Conservation (phyloP, 2,113 vertebrate genomes). For the Poecile atricapillus region DNA sequence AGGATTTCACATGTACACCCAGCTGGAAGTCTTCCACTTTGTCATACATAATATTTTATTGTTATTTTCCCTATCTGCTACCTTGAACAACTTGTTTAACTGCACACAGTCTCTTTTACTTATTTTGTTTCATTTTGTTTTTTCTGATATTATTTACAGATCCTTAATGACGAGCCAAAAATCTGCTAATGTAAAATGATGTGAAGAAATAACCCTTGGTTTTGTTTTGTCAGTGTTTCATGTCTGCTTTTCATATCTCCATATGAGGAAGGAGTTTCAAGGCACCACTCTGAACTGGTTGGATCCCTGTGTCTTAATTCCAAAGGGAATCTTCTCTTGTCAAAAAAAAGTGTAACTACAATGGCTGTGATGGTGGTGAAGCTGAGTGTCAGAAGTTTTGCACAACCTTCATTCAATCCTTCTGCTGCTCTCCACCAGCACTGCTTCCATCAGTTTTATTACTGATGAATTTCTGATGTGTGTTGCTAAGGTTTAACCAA, state of each 20-base stretch:
- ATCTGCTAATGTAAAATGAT: background rate
- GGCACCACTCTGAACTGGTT: background rate
- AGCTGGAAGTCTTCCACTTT: background rate
- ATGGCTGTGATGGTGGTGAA: background rate
- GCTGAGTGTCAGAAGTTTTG: background rate
- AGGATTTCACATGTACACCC: background rate
- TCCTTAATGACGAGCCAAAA: background rate
- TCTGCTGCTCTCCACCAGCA: background rate
- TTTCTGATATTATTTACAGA: background rate
- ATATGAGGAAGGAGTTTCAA: background rate
- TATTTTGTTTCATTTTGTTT: background rate
- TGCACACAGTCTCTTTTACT: background rate
- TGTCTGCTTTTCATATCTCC: background rate
- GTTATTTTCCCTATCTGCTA: background rate
- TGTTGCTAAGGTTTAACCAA: background rate
- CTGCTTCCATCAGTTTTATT: background rate
- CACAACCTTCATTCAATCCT: background rate
- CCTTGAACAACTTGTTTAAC: background rate
- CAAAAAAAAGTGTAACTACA: accelerated
- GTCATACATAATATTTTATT: background rate
- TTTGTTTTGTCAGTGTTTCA: background rate
- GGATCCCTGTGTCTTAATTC: background rate
- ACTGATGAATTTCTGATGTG: background rate
- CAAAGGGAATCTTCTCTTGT: background rate
- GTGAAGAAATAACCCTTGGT: background rate